phyloP scores from a whole-genome alignment of 2,888 invertebrate species.

The Netelia virgata region DNA sequence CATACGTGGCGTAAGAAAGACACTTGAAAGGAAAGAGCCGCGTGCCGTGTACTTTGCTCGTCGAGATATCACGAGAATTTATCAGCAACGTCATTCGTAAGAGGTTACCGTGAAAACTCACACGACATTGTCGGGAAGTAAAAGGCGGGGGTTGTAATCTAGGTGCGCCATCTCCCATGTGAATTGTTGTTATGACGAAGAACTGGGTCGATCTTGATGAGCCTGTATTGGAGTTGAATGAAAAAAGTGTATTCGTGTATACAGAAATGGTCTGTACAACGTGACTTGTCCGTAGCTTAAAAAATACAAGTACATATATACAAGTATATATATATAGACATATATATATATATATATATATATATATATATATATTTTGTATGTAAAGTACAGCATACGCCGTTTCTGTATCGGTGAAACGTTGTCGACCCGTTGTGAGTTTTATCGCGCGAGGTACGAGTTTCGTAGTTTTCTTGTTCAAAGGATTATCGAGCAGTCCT shows the following conservation, averaged over 20 bases:
- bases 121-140: constrained; percentile 10
- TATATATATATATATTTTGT: neutral
- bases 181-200: constrained; percentile 70
- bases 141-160: constrained; percentile 39
- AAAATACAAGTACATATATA: neutral
- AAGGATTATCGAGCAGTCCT: constrained; percentile 15
- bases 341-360: neutral
- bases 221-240: constrained; percentile 33
- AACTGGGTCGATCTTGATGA: constrained; percentile 77
- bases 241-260: constrained; percentile 1
- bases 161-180: constrained; percentile 34
- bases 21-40: constrained; percentile 20
- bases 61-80: constrained; percentile 15
- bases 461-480: constrained; percentile 17
- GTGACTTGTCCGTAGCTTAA: too few relatives aligned
- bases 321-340: neutral
- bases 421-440: constrained; percentile 39
- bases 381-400: neutral
- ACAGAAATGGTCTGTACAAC: neutral
- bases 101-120: constrained; percentile 28
- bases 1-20: constrained; percentile 1
- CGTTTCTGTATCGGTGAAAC: constrained; percentile 20
- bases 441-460: constrained; percentile 42
- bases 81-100: constrained; percentile 25
- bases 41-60: constrained; percentile 9